Evolutionary conservation across 2,797 vertebrate genomes (phyloP).

Genomic region (Emys orbicularis): DNA sequence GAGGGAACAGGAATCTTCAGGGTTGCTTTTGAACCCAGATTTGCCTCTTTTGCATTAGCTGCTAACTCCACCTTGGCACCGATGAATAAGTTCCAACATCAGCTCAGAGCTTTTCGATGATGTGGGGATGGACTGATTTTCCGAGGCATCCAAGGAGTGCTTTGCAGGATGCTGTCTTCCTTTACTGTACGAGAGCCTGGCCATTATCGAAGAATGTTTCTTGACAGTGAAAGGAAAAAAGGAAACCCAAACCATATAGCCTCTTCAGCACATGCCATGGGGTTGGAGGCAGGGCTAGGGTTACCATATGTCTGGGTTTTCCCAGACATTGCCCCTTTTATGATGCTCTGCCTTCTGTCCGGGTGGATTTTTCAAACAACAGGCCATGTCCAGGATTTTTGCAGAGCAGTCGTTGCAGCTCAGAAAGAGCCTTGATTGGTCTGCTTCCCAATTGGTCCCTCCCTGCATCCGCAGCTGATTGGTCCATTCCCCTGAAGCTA

Average conservation of each 20-base stretch:
- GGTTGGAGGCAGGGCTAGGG: background rate
- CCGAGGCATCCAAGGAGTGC: background rate
- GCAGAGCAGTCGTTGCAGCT: background rate
- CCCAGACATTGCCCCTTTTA: background rate
- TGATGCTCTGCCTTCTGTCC: background rate
- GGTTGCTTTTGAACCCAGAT: background rate
- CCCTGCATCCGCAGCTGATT: background rate
- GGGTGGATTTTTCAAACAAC: background rate
- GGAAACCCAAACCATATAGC: background rate
- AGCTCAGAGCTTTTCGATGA: background rate
- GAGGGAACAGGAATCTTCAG: background rate
- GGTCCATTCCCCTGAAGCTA: background rate
- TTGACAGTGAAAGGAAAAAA: slow-evolving; percentile 6
- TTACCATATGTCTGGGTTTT: background rate
- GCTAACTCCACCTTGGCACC: background rate
- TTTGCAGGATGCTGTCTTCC: background rate
- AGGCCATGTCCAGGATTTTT: background rate
- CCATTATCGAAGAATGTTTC: background rate
- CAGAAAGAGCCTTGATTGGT: background rate
- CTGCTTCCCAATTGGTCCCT: background rate
- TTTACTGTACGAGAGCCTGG: background rate
- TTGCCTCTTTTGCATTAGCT: background rate
- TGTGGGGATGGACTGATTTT: background rate
- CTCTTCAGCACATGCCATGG: background rate
- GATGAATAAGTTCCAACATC: background rate